These are phyloP conservation scores for Drosophila cyrtoloma DNA, from an alignment of 2,888 invertebrate species.

Conservation along the genomic window DNA sequence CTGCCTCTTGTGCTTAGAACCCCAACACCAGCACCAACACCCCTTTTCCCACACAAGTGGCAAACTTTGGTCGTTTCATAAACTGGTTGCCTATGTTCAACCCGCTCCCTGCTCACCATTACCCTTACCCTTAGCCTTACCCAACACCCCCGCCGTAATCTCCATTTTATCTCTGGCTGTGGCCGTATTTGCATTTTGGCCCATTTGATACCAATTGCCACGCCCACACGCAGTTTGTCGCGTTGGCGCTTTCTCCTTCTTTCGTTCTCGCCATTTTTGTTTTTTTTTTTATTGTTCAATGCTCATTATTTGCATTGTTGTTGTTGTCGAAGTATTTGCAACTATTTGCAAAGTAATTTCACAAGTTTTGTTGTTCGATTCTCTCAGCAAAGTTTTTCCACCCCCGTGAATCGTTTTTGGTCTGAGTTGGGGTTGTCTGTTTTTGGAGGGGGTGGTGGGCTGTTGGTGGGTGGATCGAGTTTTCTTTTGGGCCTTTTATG, in stretches of 20 bases:
- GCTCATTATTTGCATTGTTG: conserved; percentile 64
- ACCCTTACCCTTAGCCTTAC: neutral
- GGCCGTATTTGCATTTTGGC: conserved; percentile 44
- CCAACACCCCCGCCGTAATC: conserved; percentile 21
- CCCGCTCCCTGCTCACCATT: neutral
- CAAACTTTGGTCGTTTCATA: conserved; percentile 36
- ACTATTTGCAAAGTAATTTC: conserved; percentile 75
- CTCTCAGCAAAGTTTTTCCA: conserved; percentile 37
- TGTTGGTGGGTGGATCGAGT: neutral
- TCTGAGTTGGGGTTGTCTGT: neutral
- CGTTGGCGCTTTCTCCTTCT: conserved; percentile 5
- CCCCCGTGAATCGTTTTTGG: conserved; percentile 13
- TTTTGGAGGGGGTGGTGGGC: neutral
- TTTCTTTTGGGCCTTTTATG: conserved; percentile 12
- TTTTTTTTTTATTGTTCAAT: conserved; percentile 61
- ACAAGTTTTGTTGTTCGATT: conserved; percentile 72
- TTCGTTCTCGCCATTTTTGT: neutral
- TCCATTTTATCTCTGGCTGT: conserved; percentile 29
- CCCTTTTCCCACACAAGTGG: neutral
- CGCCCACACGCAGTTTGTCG: conserved; percentile 39
- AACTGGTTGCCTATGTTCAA: conserved; percentile 30
- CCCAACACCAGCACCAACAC: neutral
- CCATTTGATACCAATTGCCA: conserved; percentile 24
- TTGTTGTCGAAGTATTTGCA: conserved; percentile 46
- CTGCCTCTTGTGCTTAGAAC: conserved; percentile 20